Evolutionary conservation across 2,113 vertebrate genomes (phyloP).

Genomic region (Dasypus novemcinctus): DNA sequence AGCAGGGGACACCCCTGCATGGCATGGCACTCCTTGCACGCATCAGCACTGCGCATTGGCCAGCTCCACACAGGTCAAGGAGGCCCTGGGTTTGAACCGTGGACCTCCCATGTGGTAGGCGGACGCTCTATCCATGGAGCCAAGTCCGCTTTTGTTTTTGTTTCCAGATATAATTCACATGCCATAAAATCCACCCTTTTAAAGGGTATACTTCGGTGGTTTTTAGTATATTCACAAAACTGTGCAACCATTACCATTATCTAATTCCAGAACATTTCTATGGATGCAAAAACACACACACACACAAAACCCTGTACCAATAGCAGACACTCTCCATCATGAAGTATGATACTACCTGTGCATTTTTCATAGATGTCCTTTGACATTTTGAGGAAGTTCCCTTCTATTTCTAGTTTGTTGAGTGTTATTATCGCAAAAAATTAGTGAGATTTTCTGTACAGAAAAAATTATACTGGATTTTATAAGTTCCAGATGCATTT

Average conservation of each 20-base stretch:
- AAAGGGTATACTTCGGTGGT: background rate
- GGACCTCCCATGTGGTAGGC: too few relatives aligned
- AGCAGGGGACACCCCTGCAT: too few relatives aligned
- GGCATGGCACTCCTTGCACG: too few relatives aligned
- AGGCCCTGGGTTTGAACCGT: too few relatives aligned
- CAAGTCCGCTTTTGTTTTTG: background rate
- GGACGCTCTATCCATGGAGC: too few relatives aligned
- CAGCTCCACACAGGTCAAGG: too few relatives aligned
- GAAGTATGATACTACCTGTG: background rate
- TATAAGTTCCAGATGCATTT: conserved; percentile 8
- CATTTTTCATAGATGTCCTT: background rate
- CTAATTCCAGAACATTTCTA: background rate
- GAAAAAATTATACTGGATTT: background rate
- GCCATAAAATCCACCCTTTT: background rate
- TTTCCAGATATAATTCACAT: background rate
- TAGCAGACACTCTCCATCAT: background rate
- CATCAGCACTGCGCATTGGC: too few relatives aligned
- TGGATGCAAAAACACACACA: background rate
- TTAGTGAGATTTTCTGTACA: background rate
- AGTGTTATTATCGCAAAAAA: background rate
- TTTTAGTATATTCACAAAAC: background rate
- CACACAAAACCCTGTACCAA: background rate
- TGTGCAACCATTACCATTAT: background rate
- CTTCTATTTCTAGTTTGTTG: background rate
- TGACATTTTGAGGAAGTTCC: background rate